Evolutionary conservation across 2,797 vertebrate genomes (phyloP).

Genomic region (Acipenser oxyrinchus): DNA sequence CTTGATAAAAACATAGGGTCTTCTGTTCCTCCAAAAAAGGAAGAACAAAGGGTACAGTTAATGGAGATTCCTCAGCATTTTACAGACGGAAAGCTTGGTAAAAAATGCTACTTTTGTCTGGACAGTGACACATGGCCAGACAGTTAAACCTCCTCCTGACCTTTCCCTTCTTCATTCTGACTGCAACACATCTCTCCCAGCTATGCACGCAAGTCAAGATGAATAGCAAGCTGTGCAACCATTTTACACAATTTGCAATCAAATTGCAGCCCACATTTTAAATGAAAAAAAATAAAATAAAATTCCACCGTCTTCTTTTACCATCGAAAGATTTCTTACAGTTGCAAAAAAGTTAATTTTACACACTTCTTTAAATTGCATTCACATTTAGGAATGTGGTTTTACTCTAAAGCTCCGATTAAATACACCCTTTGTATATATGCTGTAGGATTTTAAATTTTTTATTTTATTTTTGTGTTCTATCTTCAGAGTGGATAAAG

Average conservation of each 20-base stretch:
- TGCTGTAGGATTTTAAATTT: no score
- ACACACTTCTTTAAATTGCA: no score
- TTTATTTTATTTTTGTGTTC: no score
- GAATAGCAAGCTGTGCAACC: constrained; percentile 47
- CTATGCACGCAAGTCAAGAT: constrained; percentile 30
- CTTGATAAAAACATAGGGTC: constrained; percentile 52
- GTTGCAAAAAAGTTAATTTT: no score
- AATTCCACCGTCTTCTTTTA: no score
- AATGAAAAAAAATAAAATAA: no score
- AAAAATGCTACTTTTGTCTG: constrained; percentile 73
- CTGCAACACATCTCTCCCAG: constrained; percentile 31
- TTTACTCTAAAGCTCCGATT: no score
- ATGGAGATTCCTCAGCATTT: constrained; percentile 52
- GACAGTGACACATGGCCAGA: constrained; percentile 52
- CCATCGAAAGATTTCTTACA: no score
- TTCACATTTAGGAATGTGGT: no score
- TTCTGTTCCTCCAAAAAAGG: constrained; percentile 57
- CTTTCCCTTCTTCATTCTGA: constrained; percentile 36
- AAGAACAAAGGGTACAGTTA: constrained; percentile 75
- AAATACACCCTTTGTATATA: no score
- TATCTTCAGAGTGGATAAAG: constrained; percentile 12
- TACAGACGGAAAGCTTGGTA: constrained; percentile 51
- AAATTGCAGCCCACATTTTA: not conserved
- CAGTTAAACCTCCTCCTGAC: constrained; percentile 59
- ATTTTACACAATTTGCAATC: not conserved